A percentile compares a stretch with the other conserved stretches of the same genome.
These are phyloP conservation scores for Accipiter cooperii DNA, from an alignment of 2,113 vertebrate genomes.

Conservation along the genomic window DNA sequence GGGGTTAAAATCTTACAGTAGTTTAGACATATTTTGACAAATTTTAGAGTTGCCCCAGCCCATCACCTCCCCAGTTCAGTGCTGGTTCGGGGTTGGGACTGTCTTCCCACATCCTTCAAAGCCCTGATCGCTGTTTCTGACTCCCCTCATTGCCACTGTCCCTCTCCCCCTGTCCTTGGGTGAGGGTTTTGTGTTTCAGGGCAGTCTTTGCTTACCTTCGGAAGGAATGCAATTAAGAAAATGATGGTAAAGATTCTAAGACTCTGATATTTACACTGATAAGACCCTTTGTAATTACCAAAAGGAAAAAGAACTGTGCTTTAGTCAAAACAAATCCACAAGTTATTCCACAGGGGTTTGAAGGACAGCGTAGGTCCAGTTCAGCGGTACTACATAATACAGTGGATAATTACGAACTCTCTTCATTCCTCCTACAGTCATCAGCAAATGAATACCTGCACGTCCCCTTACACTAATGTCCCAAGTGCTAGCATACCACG, in stretches of 20 bases:
- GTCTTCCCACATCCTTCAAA: not conserved
- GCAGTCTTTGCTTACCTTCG: not conserved
- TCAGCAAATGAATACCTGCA: not conserved
- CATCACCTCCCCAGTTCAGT: not conserved
- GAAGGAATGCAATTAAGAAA: not conserved
- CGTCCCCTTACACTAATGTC: fast-evolving
- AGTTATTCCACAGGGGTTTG: not conserved
- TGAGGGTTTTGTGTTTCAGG: not conserved
- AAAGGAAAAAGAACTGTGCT: not conserved
- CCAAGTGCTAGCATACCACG: not conserved
- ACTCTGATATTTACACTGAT: not conserved
- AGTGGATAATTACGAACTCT: not conserved
- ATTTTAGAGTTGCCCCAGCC: not conserved
- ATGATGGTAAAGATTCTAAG: not conserved
- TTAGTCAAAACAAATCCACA: not conserved
- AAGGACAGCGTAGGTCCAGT: not conserved
- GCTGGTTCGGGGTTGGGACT: not conserved
- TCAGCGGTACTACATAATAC: not conserved
- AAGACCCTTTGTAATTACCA: not conserved
- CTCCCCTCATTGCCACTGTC: not conserved
- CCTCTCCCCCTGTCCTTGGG: not conserved
- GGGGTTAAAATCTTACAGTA: not conserved
- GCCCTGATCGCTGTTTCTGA: not conserved
- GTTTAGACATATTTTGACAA: not conserved
- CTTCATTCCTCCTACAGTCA: not conserved